Evolutionary conservation across 1,140 invertebrate species (phyloP).

Genomic region (Calephelis nemesis): DNA sequence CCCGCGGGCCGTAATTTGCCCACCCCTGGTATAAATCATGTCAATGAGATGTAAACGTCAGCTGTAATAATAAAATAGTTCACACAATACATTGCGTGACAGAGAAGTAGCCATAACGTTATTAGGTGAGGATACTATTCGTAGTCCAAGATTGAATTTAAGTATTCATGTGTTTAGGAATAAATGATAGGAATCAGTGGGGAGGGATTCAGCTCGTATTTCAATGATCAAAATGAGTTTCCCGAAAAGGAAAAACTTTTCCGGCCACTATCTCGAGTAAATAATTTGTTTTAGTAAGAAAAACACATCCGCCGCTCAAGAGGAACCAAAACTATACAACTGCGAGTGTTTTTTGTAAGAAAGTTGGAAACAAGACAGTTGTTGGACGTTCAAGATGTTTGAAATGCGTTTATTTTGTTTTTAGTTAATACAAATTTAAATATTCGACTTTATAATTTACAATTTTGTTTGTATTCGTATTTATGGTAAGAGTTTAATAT

Average conservation of each 20-base stretch:
- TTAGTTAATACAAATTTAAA: background rate
- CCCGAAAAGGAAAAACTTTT: constrained; percentile 27
- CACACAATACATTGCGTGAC: constrained; percentile 20
- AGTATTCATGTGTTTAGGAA: constrained; percentile 70
- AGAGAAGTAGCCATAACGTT: constrained; percentile 55
- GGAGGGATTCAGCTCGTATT: constrained; percentile 57
- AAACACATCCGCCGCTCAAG: constrained; percentile 20
- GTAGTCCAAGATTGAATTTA: constrained; percentile 64
- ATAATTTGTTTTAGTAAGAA: constrained; percentile 24
- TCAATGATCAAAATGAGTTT: constrained; percentile 59
- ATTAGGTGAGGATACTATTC: constrained; percentile 52
- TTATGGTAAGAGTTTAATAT: too few relatives aligned
- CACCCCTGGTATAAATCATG: too few relatives aligned
- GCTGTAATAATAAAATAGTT: constrained; percentile 1
- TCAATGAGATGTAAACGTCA: background rate
- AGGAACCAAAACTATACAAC: constrained; percentile 23
- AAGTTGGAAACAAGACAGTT: constrained; percentile 4
- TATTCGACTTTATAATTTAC: background rate
- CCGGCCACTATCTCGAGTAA: constrained; percentile 22
- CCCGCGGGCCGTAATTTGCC: too few relatives aligned
- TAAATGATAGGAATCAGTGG: constrained; percentile 60
- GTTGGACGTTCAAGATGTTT: constrained; percentile 4
- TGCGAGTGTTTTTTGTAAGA: constrained; percentile 4
- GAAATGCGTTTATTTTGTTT: background rate
- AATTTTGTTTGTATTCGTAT: background rate